Evolutionary conservation across 2,797 vertebrate species (phyloP).

Genomic region (Chelmon rostratus): DNA sequence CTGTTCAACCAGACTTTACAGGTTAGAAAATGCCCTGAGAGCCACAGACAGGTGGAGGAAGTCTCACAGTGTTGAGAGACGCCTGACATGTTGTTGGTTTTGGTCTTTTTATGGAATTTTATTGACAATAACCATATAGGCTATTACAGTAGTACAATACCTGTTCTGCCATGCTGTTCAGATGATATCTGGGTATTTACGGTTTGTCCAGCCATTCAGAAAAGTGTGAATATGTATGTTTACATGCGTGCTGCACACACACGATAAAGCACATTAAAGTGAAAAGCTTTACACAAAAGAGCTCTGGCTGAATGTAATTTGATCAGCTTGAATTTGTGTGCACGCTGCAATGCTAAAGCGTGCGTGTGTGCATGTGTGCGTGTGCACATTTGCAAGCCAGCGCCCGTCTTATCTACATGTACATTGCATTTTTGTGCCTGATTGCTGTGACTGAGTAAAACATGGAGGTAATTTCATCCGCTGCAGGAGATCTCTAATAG

Average conservation of each 20-base stretch:
- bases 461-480: constrained; percentile 97
- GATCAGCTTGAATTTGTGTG: constrained; percentile 41
- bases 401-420: constrained; percentile 89
- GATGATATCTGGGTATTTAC: constrained; percentile 20
- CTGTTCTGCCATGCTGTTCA: neutral
- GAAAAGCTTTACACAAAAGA: constrained; percentile 59
- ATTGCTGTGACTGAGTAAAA: constrained; percentile 99
- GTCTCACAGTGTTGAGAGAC: neutral
- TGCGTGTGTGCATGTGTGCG: neutral
- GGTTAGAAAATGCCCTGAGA: neutral
- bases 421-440: constrained; percentile 94
- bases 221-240: constrained; percentile 16
- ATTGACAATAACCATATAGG: neutral
- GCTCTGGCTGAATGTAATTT: constrained; percentile 57
- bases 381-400: constrained; percentile 59
- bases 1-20: neutral
- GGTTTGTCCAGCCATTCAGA: constrained; percentile 1
- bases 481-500: constrained; percentile 94
- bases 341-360: neutral
- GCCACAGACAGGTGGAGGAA: neutral
- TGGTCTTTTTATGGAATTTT: constrained; percentile 6
- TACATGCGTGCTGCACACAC: constrained; percentile 22
- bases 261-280: constrained; percentile 48
- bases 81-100: constrained; percentile 9
- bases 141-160: neutral